Evolutionary conservation across 2,797 vertebrate genomes (phyloP), one percentile per base, ranked within the genome.

Genomic region (Moxostoma hubbsi): DNA sequence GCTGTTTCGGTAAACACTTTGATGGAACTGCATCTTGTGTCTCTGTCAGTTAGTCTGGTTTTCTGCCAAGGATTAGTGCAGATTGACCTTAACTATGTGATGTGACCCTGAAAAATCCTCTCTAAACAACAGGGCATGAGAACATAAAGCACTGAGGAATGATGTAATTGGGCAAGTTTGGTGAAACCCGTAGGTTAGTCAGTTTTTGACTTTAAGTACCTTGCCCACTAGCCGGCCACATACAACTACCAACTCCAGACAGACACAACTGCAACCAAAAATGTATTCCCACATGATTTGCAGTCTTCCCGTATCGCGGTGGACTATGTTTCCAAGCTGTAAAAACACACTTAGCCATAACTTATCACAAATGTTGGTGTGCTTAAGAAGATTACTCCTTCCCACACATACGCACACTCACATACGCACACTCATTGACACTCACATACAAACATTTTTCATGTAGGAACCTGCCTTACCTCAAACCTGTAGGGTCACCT

Each of bases 41-140:
- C 7, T 36, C 55, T 58, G 16, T 53, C 6, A 5, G 45, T 74
- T 76, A 85, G 75, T 75, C 75, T 70, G 59, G 61, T 71, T 57
- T 79, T 76, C 61, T 67, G 16, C 66, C n/a, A 12, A 43, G 71
- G 78, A 73, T 83, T 58, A 64, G 53, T 36, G n/a, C 63, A 73
- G 66, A 13, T 80, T 85, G 68, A 85, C 58, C 78, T 82, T 79
- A 81, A 81, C 75, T 81, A 54, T 16, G 49, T 74, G 78, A 73
- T 12, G 59, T 82, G 86, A 84, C 82, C 81, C 82, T 67, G 72
- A 82, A 80, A 79, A 76, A 55, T 57, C 67, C 36, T 83, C 65
- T 53, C 67, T 73, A 79, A 78, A 68, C 54, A 16, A 55, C 59
- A 9, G 54, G 11, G 51, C 65, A 75, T 71, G 63, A 55, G 68